Base-by-base conservation (phyloP, 2,797 vertebrate species). In the Cuculus canorus region DNA sequence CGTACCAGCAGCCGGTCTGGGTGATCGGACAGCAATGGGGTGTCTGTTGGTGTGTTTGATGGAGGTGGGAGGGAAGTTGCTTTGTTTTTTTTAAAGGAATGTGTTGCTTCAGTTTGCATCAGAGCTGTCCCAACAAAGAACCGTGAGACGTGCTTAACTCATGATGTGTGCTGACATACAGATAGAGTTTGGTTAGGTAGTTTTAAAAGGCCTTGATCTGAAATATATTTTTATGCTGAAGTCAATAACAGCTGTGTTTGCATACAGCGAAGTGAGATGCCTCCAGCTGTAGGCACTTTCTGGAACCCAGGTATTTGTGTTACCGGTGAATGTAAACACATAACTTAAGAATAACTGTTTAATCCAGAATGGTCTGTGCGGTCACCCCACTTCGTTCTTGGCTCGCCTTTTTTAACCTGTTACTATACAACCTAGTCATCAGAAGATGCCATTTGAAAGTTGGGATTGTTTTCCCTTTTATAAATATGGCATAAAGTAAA, bases 131-230 rank as follows among this genome's bases (percentile, higher is more conserved):
- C 30, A 65, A 10, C 64, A 50, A 48, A 60, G 70, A 84, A 5
- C 59, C 27, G 22, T 24, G n/a, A 47, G n/a, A 53, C 23, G 9
- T 0, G 1, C 4, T 85, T 63, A 69, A 45, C 19, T 79, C 0
- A 0, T 45, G 48, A 25, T 64, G 15, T 7, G 1, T n/a, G 24
- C 43, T 81, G 50, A 22, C 0, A 0, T 73, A 24, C 11, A 53
- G 28, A 23, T 28, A 33, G 23, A 71, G 17, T 68, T 65, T 72
- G 33, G 33, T 59, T n/a, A 41, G 22, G 4, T 88, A 13, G 43
- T 92, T 92, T 78, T 59, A 15, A 61, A 73, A 75, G 35, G 39
- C 11, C 11, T 33, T 88, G 23, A 60, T 21, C 45, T 92, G 59
- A 75, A 76, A 71, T 52, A 35, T 9, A 4, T 77, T 66, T 90